Evolutionary conservation across 23 tunicate genomes (phyloP).

Genomic region (Styela clava): DNA sequence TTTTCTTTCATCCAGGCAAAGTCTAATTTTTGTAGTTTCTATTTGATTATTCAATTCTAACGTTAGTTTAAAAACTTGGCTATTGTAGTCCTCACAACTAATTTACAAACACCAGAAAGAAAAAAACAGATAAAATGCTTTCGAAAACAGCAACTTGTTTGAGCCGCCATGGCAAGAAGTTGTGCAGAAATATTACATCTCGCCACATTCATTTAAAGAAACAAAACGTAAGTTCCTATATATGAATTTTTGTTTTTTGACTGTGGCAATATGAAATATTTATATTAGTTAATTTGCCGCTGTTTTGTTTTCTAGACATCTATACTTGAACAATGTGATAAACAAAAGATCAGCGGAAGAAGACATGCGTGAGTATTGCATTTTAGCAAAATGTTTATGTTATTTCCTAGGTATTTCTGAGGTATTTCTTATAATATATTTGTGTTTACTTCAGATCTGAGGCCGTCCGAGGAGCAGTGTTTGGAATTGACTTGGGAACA

Average conservation of each 20-base stretch:
- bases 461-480: slow-evolving; percentile 86
- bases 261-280: neutral
- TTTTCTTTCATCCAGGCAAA: too few relatives aligned
- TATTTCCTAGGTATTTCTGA: neutral
- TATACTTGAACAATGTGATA: neutral
- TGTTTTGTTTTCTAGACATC: too few relatives aligned
- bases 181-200: neutral
- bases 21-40: too few relatives aligned
- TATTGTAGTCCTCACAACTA: too few relatives aligned
- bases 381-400: neutral
- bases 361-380: slow-evolving; percentile 10
- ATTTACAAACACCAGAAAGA: too few relatives aligned
- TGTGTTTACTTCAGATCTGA: slow-evolving; percentile 34
- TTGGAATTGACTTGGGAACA: slow-evolving; percentile 94
- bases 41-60: too few relatives aligned
- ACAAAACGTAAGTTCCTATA: neutral
- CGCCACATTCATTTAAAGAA: slow-evolving; percentile 16
- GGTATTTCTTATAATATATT: neutral
- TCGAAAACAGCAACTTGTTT: slow-evolving; percentile 22
- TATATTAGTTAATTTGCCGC: too few relatives aligned
- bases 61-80: too few relatives aligned
- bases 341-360: neutral
- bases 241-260: neutral
- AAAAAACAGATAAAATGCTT: slow-evolving; percentile 3
- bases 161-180: slow-evolving; percentile 5